Base-by-base conservation (phyloP, 2,113 vertebrate genomes). In the Delphinapterus leucas region DNA sequence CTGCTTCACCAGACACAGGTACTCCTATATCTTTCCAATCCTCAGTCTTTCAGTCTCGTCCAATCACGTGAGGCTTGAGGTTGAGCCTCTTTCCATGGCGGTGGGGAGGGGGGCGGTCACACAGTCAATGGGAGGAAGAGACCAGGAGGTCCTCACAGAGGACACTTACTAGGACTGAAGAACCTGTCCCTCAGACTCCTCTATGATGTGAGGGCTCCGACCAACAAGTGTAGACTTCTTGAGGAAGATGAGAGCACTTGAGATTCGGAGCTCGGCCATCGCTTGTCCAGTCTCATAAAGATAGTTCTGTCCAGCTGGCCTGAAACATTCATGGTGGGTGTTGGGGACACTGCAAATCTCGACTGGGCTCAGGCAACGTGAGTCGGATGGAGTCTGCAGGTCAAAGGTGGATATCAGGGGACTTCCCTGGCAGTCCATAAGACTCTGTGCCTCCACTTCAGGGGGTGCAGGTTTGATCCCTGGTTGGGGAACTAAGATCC, bases 241-340 rank as follows among this genome's bases (percentile, higher is more conserved):
- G 33, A 15, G 0, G 3, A 9, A 36, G 1, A 5, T 1, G 9
- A 44, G 25, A 25, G 55, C 8, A 1, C 0, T 9, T 33, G 71
- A 36, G 28, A 26, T 0, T 18, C 15, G 13, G 38, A 5, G 8
- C 10, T 41, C 8, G 1, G 14, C 2, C 12, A 1, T 4, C 1
- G 10, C 10, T 20, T 0, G 3, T 4, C 41, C 31, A 61, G 55
- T 5, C 3, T 67, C 20, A 0, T 11, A 33, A 17, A 44, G 47
- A 60, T 21, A 10, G 2, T 11, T 17, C 38, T 13, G 1, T 1
- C 2, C 1, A 12, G 15, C 21, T 31, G 11, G 0, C 33, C 73
- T 67, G 38, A 26, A 15, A 23, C 5, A 4, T 0, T 5, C 8
- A 20, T 55, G 5, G 23, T 8, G 2, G 18, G 17, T 13, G 18